Base-by-base conservation (phyloP, 1,140 invertebrate species). In the Bombus waltoni region DNA sequence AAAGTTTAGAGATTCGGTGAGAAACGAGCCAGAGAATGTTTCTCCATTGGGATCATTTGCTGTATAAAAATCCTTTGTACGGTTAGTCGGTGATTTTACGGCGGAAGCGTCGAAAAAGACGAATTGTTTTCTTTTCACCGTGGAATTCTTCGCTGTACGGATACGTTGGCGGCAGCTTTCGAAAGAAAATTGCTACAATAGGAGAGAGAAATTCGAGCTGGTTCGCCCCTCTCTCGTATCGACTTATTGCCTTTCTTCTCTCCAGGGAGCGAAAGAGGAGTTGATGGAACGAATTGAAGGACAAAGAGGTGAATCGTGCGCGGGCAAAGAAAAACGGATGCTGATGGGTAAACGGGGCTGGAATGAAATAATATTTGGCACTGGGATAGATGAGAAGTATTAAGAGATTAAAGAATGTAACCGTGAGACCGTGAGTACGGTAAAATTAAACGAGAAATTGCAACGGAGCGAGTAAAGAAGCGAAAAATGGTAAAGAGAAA, bases 41-140 rank as follows among this genome's bases (percentile, higher is more conserved):
- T 32, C 42, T 22, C 65, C 32, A n/a, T 79, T n/a, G 70, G 13
- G 22, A 25, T 22, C 53, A 40, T 18, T n/a, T 44, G 65, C 15
- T 18, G 4, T 13, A 32, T n/a, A 11, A 4, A 15, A 81, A 59
- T 38, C 25, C 28, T 47, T 71, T 40, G 11, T 25, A 44, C 22
- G 42, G 32, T 44, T 78, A n/a, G 6, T 9, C n/a, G 62, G n/a
- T 53, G 38, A 62, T 82, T 75, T 62, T 32, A 57, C 81, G 13
- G 42, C 11, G 25, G 71, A 44, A 74, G 13, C 8, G 38, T 59
- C 38, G 53, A 40, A 11, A 18, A n/a, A 62, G 5, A 59, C 38
- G 44, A 38, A 80, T 70, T 70, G 81, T 71, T 59, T 62, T 71
- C 82, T n/a, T 47, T 80, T 68, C n/a, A 65, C 74, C 74, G 53